Evolutionary conservation across 2,113 vertebrate species (phyloP).

Genomic region (Petromus typicus): DNA sequence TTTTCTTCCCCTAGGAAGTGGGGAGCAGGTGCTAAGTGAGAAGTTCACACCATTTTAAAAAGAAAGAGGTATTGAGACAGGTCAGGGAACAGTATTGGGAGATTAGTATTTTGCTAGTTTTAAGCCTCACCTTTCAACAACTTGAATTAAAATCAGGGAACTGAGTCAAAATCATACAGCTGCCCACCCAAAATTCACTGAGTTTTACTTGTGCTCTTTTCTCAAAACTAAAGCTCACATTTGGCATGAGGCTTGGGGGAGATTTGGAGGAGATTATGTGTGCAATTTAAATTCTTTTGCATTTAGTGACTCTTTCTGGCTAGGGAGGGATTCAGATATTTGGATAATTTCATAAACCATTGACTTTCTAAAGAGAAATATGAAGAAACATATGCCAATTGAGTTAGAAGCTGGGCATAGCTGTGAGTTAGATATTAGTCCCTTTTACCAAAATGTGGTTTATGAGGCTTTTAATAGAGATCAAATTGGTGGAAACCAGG

Average conservation of each 20-base stretch:
- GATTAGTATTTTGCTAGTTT: constrained; percentile 12
- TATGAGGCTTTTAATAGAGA: constrained; percentile 83
- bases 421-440: constrained; percentile 76
- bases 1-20: background rate
- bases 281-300: constrained; percentile 73
- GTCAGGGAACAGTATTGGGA: background rate
- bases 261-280: background rate
- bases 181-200: background rate
- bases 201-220: constrained; percentile 53
- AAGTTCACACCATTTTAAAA: background rate
- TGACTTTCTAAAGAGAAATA: constrained; percentile 79
- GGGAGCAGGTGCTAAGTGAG: background rate
- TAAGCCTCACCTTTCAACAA: constrained; percentile 61
- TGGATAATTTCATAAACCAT: constrained; percentile 82
- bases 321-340: constrained; percentile 79
- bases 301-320: constrained; percentile 72
- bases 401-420: constrained; percentile 75
- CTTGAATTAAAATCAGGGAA: constrained; percentile 52
- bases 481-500: constrained; percentile 81
- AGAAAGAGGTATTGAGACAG: background rate
- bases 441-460: constrained; percentile 82
- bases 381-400: constrained; percentile 81
- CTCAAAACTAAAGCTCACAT: constrained; percentile 38
- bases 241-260: background rate
- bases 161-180: constrained; percentile 49